Evolutionary conservation across 2,797 vertebrate genomes (phyloP).

Genomic region (Vipera latastei): DNA sequence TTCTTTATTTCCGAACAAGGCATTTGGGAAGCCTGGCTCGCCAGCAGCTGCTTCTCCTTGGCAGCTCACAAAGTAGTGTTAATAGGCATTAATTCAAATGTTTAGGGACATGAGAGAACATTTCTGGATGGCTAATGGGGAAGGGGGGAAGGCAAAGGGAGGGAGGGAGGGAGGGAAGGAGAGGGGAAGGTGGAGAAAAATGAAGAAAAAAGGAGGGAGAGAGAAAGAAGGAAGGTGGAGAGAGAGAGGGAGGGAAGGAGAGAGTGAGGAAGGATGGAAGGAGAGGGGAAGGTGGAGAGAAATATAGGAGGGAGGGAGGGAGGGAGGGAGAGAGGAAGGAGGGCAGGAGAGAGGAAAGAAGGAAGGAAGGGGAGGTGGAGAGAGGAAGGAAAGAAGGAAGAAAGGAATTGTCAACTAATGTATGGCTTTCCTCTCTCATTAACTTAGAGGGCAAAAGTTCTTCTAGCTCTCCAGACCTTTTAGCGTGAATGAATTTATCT

Average conservation of each 20-base stretch:
- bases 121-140: background rate
- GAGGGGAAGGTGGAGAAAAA: background rate
- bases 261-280: too few relatives aligned
- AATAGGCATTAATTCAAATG: background rate
- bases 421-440: background rate
- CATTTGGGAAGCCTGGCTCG: background rate
- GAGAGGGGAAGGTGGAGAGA: too few relatives aligned
- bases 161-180: too few relatives aligned
- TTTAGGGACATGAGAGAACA: background rate
- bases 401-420: background rate
- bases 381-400: background rate
- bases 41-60: too few relatives aligned
- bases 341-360: background rate
- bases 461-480: background rate
- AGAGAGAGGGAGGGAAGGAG: too few relatives aligned
- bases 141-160: too few relatives aligned
- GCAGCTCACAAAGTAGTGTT: background rate
- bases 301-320: too few relatives aligned
- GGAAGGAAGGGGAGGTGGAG: too few relatives aligned
- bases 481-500: background rate
- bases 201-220: background rate
- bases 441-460: background rate
- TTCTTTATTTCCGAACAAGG: too few relatives aligned
- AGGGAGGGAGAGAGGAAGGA: too few relatives aligned
- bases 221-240: too few relatives aligned